These are phyloP conservation scores for Novumbra hubbsi DNA, from an alignment of 2,797 vertebrate species.

Conservation along the genomic window DNA sequence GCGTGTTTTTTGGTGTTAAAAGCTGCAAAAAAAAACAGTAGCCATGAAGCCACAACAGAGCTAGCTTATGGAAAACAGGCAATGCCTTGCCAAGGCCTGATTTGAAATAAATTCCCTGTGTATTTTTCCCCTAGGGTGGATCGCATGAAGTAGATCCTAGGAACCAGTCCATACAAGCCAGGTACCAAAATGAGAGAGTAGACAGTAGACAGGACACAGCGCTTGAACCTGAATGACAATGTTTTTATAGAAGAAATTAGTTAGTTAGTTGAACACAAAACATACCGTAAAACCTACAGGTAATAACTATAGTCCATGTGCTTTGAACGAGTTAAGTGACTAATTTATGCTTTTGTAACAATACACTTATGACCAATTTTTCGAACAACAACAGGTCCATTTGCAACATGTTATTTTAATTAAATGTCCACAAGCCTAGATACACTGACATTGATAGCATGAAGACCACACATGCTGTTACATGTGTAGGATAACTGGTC, in stretches of 20 bases:
- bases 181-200: conserved; percentile 29
- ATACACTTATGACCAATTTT: conserved; percentile 21
- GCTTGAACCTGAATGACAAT: conserved; percentile 25
- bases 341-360: conserved; percentile 34
- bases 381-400: conserved; percentile 14
- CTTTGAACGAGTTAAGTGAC: conserved; percentile 17
- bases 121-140: conserved; percentile 60
- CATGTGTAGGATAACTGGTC: conserved; percentile 25
- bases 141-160: conserved; percentile 56
- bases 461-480: conserved; percentile 36
- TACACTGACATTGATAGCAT: conserved; percentile 31
- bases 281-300: conserved; percentile 12
- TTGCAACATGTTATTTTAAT: conserved; percentile 28
- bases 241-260: conserved; percentile 26
- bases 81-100: conserved; percentile 53
- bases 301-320: conserved; percentile 17
- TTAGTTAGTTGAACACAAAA: conserved; percentile 27
- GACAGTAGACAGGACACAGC: conserved; percentile 26
- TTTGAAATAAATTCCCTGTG: conserved; percentile 52
- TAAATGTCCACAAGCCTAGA: conserved; percentile 29
- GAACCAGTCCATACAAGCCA: conserved; percentile 70
- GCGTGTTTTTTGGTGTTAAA: conserved; percentile 10
- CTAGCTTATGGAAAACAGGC: conserved; percentile 36
- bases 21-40: background rate
- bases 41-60: conserved; percentile 16